These are phyloP conservation scores for Napeogenes inachia DNA, from an alignment of 2,888 invertebrate species.

Conservation along the genomic window DNA sequence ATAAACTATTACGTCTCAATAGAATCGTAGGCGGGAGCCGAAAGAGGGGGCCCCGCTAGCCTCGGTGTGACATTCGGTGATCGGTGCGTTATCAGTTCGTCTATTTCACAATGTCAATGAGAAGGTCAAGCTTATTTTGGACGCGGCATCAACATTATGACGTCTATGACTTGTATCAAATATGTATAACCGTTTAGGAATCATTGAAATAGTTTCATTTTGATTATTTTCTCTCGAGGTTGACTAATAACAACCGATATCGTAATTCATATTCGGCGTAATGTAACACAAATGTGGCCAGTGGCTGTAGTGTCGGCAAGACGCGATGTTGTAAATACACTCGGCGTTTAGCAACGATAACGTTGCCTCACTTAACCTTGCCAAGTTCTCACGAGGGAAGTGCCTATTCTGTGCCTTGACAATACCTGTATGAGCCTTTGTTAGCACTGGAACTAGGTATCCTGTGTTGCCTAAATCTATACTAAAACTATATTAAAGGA, in stretches of 20 bases:
- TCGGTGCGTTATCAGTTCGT: conserved; percentile 72
- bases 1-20: conserved; percentile 42
- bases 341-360: conserved; percentile 75
- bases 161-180: conserved; percentile 23
- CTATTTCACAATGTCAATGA: conserved; percentile 79
- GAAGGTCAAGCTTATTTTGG: conserved; percentile 75
- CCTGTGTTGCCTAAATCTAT: conserved; percentile 61
- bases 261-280: conserved; percentile 25
- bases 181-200: not conserved
- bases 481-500: conserved; percentile 23
- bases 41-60: conserved; percentile 64
- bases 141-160: conserved; percentile 55
- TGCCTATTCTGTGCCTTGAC: conserved; percentile 76
- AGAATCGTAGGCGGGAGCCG: conserved; percentile 46
- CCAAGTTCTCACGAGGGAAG: conserved; percentile 76
- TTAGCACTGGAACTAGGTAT: conserved; percentile 60
- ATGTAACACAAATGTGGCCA: conserved; percentile 40
- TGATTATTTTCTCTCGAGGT: not conserved
- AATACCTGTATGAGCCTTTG: conserved; percentile 74
- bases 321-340: conserved; percentile 73
- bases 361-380: conserved; percentile 77
- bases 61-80: conserved; percentile 74
- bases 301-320: conserved; percentile 65
- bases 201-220: not conserved
- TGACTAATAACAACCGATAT: not conserved